Conservation (phyloP, 2,113 vertebrate species). For the Psittacula cyanocephala region DNA sequence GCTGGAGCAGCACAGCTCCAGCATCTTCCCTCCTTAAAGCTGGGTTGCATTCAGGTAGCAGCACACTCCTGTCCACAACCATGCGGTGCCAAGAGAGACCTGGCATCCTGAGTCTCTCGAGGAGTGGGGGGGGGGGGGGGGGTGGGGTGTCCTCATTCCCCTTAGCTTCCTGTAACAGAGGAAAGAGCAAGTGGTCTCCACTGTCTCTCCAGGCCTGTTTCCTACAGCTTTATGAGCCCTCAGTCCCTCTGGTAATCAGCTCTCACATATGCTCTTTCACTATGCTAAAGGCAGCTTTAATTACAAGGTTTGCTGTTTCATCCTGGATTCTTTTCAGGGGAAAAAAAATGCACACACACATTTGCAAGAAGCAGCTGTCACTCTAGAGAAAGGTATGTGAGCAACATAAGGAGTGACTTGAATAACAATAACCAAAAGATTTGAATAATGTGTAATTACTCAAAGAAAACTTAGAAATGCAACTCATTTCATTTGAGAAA, state of each 20-base stretch:
- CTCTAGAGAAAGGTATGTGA: neutral
- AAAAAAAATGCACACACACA: neutral
- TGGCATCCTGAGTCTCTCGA: neutral
- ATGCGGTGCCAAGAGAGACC: neutral
- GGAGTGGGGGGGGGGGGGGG: too few relatives aligned
- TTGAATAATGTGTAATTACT: neutral
- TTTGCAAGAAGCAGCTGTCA: neutral
- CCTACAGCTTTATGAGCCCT: neutral
- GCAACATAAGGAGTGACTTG: neutral
- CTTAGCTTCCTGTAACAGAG: neutral
- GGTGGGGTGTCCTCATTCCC: neutral
- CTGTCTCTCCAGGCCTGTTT: neutral
- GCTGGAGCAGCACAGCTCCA: neutral
- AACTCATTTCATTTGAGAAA: neutral
- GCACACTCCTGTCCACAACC: too few relatives aligned
- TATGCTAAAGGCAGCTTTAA: neutral
- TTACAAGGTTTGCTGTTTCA: neutral
- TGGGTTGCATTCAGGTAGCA: rapidly evolving
- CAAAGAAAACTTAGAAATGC: neutral
- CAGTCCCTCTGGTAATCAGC: neutral
- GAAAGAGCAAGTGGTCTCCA: neutral
- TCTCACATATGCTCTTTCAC: neutral
- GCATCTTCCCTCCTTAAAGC: neutral
- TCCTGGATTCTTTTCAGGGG: neutral
- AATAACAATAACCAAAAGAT: neutral